A percentile compares a stretch with the other conserved stretches of the same genome.
These are phyloP conservation scores for Lerema accius DNA, from an alignment of 1,140 invertebrate genomes.

Conservation along the genomic window DNA sequence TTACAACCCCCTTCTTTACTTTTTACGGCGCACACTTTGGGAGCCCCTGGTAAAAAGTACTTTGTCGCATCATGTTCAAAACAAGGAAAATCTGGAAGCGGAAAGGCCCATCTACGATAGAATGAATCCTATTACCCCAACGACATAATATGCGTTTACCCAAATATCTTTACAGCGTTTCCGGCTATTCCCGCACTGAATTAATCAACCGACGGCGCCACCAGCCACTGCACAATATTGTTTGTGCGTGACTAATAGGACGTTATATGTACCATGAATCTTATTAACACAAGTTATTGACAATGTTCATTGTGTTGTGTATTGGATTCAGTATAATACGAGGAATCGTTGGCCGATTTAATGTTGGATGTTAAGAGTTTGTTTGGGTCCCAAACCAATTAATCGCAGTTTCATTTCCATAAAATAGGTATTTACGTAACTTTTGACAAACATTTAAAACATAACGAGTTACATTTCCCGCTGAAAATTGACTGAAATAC, in stretches of 20 bases:
- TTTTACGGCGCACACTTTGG: too few relatives aligned
- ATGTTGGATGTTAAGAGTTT: too few relatives aligned
- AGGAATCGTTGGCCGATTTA: too few relatives aligned
- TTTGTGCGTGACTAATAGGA: slow-evolving; percentile 41
- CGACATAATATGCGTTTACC: slow-evolving; percentile 72
- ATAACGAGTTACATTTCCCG: too few relatives aligned
- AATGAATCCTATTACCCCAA: slow-evolving; percentile 62
- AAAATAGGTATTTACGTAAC: too few relatives aligned
- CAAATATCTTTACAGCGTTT: slow-evolving; percentile 65
- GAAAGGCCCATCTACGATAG: slow-evolving; percentile 12
- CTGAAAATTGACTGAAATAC: too few relatives aligned
- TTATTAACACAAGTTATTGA: not conserved
- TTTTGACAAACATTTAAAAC: too few relatives aligned
- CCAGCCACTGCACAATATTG: slow-evolving; percentile 8
- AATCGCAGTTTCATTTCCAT: too few relatives aligned
- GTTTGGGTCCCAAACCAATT: too few relatives aligned
- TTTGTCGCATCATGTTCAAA: not conserved
- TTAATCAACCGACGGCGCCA: slow-evolving; percentile 56
- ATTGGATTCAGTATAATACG: too few relatives aligned
- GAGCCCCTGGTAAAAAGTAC: not conserved
- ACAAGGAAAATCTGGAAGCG: slow-evolving; percentile 25
- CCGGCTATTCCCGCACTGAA: slow-evolving; percentile 41
- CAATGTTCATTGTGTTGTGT: not conserved
- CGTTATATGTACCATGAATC: not conserved
- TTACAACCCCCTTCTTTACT: too few relatives aligned